Percentiles rank a stretch among this genome's conserved stretches.
Conservation (phyloP, 2,113 vertebrate genomes). For the Numenius arquata region DNA sequence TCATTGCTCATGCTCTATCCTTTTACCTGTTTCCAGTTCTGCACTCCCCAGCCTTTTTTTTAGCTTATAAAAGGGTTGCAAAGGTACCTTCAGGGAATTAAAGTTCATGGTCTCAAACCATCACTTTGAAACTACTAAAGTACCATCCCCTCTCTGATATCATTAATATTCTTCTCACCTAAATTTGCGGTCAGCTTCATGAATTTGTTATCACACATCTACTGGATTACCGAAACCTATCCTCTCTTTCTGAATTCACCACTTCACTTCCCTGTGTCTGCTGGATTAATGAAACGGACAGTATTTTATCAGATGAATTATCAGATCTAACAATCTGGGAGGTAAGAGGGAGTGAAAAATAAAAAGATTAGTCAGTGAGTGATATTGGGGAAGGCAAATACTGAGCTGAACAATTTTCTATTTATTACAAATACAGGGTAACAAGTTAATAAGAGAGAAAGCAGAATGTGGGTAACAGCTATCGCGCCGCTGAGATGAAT, state of each 20-base stretch:
- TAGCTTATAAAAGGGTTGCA: background rate
- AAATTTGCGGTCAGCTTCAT: background rate
- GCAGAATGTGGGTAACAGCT: background rate
- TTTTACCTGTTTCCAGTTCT: background rate
- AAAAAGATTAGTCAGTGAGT: background rate
- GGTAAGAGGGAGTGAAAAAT: background rate
- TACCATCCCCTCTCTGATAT: background rate
- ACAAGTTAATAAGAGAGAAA: background rate
- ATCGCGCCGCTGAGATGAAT: background rate
- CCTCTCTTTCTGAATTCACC: background rate
- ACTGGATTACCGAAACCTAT: background rate
- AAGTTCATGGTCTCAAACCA: background rate
- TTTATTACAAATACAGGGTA: background rate
- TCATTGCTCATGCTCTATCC: background rate
- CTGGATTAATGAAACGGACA: background rate
- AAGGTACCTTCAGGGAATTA: background rate
- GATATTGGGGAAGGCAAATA: constrained; percentile 5
- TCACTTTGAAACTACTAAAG: background rate
- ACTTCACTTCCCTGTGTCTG: background rate
- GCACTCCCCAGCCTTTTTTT: background rate
- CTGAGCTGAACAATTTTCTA: background rate
- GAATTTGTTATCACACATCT: background rate
- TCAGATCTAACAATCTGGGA: background rate
- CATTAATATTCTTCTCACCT: background rate
- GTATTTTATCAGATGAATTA: constrained; percentile 13